A percentile compares a stretch with the other conserved stretches of the same genome.
Conservation (phyloP, 2,113 vertebrate species). For the Petaurus breviceps region DNA sequence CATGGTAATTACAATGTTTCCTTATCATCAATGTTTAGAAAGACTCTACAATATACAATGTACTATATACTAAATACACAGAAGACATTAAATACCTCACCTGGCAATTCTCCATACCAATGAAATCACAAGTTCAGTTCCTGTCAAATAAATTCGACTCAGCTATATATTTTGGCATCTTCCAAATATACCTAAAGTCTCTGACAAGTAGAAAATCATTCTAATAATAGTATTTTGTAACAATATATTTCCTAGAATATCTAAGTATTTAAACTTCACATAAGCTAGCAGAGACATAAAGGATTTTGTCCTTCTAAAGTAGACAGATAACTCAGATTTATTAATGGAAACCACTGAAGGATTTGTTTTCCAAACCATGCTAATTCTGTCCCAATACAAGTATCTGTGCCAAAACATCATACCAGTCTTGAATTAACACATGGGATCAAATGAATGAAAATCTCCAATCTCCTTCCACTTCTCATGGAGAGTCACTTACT, state of each 20-base stretch:
- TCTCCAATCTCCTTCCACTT: slow-evolving; percentile 75
- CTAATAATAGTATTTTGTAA: not conserved
- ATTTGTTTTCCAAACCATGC: slow-evolving; percentile 65
- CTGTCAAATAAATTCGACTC: not conserved
- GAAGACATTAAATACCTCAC: not conserved
- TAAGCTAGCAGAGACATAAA: not conserved
- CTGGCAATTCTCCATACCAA: not conserved
- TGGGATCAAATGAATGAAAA: slow-evolving; percentile 78
- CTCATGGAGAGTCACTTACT: slow-evolving; percentile 75
- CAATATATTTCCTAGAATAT: not conserved
- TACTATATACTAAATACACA: not conserved
- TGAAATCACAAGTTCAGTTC: not conserved
- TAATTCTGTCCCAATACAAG: slow-evolving; percentile 42
- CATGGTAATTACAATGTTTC: not conserved
- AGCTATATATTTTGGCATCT: not conserved
- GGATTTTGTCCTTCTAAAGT: slow-evolving; percentile 55
- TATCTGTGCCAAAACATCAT: slow-evolving; percentile 66
- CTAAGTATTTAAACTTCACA: not conserved
- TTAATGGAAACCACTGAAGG: slow-evolving; percentile 71
- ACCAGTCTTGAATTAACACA: slow-evolving; percentile 70
- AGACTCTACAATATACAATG: not conserved
- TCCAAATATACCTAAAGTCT: not conserved
- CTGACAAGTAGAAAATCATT: not conserved
- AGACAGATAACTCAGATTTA: slow-evolving; percentile 68
- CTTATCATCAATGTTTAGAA: not conserved